A percentile compares a stretch with the other conserved stretches of the same genome.
phyloP scores from a whole-genome alignment of 2,113 vertebrate genomes.

The Pithys albifrons region DNA sequence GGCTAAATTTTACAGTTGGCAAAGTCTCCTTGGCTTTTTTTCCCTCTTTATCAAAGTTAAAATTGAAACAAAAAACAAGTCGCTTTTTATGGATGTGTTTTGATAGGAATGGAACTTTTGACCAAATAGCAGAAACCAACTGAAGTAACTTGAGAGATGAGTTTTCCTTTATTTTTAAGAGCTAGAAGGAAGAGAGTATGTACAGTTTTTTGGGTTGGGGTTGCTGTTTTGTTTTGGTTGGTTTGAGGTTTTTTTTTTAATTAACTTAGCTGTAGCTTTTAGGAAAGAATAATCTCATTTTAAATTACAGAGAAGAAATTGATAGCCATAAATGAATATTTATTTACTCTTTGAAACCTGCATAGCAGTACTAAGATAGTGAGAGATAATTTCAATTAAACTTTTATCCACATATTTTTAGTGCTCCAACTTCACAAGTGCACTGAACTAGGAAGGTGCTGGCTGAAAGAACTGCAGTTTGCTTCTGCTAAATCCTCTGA shows the following conservation, averaged over 20 bases:
- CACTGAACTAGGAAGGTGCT: background rate
- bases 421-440: background rate
- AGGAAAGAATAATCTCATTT: background rate
- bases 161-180: background rate
- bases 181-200: background rate
- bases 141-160: background rate
- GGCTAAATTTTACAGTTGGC: background rate
- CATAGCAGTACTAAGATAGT: background rate
- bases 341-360: background rate
- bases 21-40: background rate
- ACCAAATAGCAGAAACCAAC: background rate
- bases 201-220: background rate
- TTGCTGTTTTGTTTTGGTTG: too few species aligned
- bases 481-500: constrained; percentile 46
- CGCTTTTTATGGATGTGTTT: background rate
- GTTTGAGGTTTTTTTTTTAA: background rate
- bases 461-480: constrained; percentile 36
- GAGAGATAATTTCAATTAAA: background rate
- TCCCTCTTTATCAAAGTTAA: background rate
- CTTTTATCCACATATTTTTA: background rate
- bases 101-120: background rate
- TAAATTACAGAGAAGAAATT: background rate
- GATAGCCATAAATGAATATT: background rate
- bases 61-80: background rate
- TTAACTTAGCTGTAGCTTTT: background rate